Percentiles rank a stretch among this genome's conserved stretches.
These are phyloP conservation scores for Hylomyscus alleni DNA, from an alignment of 2,797 vertebrate species.

Conservation along the genomic window DNA sequence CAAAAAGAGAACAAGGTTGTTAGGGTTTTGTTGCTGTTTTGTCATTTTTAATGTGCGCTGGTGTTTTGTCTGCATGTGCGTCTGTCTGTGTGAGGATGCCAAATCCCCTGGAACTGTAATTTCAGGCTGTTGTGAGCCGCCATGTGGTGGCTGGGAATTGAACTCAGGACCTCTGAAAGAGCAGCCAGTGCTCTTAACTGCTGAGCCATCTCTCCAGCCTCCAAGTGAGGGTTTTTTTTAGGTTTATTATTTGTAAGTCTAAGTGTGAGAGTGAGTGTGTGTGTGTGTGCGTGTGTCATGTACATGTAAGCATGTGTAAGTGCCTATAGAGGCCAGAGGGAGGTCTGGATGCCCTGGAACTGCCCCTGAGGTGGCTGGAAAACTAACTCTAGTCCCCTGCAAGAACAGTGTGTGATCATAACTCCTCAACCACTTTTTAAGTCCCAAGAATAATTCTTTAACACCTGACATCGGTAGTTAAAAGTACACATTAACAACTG, in stretches of 20 bases:
- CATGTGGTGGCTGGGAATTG: not conserved
- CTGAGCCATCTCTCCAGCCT: no score
- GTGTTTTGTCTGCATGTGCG: not conserved
- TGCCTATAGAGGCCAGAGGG: not conserved
- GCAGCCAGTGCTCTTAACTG: no score
- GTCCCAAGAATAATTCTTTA: not conserved
- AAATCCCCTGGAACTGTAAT: not conserved
- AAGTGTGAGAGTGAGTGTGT: not conserved
- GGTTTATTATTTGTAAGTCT: not conserved
- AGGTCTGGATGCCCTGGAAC: not conserved
- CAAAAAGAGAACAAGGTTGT: not conserved
- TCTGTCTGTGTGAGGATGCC: not conserved
- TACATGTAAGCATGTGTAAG: not conserved
- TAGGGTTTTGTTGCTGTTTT: not conserved
- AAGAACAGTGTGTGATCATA: no score
- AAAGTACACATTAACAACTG: constrained; percentile 2
- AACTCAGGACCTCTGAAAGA: not conserved
- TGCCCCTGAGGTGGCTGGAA: not conserved
- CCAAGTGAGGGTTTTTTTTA: not conserved
- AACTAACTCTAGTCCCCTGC: not conserved
- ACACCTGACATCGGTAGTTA: not conserved
- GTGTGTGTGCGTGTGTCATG: not conserved
- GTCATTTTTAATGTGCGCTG: not conserved
- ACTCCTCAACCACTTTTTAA: not conserved
- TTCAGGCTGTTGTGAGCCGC: not conserved